Evolutionary conservation across 1,140 invertebrate species (phyloP).

Genomic region (Brachionus calyciflorus): DNA sequence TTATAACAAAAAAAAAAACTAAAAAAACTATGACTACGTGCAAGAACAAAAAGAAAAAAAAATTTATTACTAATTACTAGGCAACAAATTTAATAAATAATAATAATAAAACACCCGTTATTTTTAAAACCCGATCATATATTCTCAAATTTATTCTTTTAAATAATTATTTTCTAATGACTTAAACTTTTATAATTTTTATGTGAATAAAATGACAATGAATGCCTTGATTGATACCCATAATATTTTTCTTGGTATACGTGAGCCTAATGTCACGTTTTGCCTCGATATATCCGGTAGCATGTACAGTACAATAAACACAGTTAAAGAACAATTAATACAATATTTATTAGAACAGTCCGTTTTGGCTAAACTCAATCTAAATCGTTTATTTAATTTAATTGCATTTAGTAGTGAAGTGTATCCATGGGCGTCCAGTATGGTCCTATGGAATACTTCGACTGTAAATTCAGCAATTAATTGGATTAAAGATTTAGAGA

Average conservation of each 20-base stretch:
- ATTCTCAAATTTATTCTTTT: too few relatives aligned
- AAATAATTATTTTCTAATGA: too few relatives aligned
- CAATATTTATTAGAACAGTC: slow-evolving; percentile 55
- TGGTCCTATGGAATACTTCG: slow-evolving; percentile 58
- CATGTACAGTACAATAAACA: slow-evolving; percentile 56
- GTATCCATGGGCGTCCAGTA: slow-evolving; percentile 59
- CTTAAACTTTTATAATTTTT: neutral
- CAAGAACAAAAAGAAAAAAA: neutral
- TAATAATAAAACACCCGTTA: neutral
- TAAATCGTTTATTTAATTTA: slow-evolving; percentile 55
- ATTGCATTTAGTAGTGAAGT: slow-evolving; percentile 59
- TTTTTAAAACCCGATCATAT: too few relatives aligned
- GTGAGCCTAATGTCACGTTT: slow-evolving; percentile 58
- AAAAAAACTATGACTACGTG: slow-evolving; percentile 24
- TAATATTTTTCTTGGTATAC: slow-evolving; percentile 48
- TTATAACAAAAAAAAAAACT: neutral
- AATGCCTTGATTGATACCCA: neutral
- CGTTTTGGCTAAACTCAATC: slow-evolving; percentile 47
- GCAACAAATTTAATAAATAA: neutral
- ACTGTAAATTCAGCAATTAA: slow-evolving; percentile 56
- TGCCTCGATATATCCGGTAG: slow-evolving; percentile 60
- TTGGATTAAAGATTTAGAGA: slow-evolving; percentile 56
- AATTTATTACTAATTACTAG: slow-evolving; percentile 36
- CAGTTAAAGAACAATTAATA: slow-evolving; percentile 58
- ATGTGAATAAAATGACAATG: neutral